Percentiles rank a stretch among this genome's conserved stretches.
phyloP scores from a whole-genome alignment of 2,888 invertebrate species.

The Hydropsyche betteni region DNA sequence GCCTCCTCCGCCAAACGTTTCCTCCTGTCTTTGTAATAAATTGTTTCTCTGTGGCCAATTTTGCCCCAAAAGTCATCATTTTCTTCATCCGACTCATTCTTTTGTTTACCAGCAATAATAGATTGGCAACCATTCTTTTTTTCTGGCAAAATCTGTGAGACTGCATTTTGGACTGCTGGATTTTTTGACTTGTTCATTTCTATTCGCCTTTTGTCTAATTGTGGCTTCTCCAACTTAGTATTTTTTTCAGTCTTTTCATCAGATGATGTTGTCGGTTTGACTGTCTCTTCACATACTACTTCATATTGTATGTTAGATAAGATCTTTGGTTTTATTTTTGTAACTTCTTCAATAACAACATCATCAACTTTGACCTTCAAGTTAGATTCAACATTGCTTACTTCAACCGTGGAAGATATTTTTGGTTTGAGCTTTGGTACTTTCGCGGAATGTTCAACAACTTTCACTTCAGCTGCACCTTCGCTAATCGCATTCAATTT shows the following conservation, averaged over 20 bases:
- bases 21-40: slow-evolving; percentile 68
- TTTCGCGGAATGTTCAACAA: slow-evolving; percentile 53
- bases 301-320: slow-evolving; percentile 48
- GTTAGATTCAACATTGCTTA: slow-evolving; percentile 61
- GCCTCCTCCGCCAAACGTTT: slow-evolving; percentile 62
- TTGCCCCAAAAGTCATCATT: slow-evolving; percentile 72
- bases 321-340: slow-evolving; percentile 51
- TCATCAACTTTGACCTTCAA: slow-evolving; percentile 68
- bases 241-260: slow-evolving; percentile 29
- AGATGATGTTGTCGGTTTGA: neutral
- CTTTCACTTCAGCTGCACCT: slow-evolving; percentile 57
- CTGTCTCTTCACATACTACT: slow-evolving; percentile 38
- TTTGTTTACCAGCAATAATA: slow-evolving; percentile 30
- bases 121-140: slow-evolving; percentile 51
- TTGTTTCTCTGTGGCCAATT: slow-evolving; percentile 73
- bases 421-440: slow-evolving; percentile 62
- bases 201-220: slow-evolving; percentile 8
- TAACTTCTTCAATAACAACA: slow-evolving; percentile 69
- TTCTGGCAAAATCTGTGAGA: slow-evolving; percentile 30
- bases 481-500: slow-evolving; percentile 64
- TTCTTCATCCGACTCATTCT: slow-evolving; percentile 54
- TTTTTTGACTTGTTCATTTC: slow-evolving; percentile 34
- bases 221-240: slow-evolving; percentile 1
- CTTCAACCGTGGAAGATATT: slow-evolving; percentile 66
- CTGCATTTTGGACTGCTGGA: slow-evolving; percentile 27